Percentiles rank a stretch among this genome's conserved stretches.
Evolutionary conservation across 2,888 invertebrate genomes (phyloP).

Genomic region (Drosophila paracracens): DNA sequence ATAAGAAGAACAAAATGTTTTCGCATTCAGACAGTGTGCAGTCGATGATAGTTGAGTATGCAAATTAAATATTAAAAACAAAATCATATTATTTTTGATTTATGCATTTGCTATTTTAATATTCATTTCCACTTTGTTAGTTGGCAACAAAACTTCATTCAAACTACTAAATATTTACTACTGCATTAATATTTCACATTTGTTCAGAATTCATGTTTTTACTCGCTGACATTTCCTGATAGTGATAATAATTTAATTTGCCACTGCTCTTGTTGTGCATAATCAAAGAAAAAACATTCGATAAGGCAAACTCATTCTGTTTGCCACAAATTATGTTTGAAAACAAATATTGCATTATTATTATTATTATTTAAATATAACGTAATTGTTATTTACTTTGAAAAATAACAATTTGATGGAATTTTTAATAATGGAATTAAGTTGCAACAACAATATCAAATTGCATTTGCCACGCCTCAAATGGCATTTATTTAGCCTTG

Average conservation of each 20-base stretch:
- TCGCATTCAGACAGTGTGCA: constrained; percentile 7
- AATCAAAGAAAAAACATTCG: background rate
- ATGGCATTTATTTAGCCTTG: constrained; percentile 2
- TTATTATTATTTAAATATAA: background rate
- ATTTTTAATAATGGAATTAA: constrained; percentile 27
- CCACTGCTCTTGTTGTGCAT: background rate
- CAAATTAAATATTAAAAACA: constrained; percentile 7
- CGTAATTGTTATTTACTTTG: background rate
- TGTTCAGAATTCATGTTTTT: background rate
- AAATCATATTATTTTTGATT: background rate
- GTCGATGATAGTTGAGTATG: constrained; percentile 25
- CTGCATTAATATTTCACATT: background rate
- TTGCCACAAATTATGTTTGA: background rate
- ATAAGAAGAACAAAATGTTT: constrained; percentile 12
- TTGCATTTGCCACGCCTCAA: constrained; percentile 2
- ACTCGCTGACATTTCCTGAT: background rate
- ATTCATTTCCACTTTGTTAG: background rate
- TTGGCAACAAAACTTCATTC: background rate
- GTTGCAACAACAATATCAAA: constrained; percentile 19
- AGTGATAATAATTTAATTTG: background rate
- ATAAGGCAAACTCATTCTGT: background rate
- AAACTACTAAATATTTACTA: background rate
- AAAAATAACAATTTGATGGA: background rate
- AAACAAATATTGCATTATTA: background rate
- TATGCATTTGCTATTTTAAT: background rate